Evolutionary conservation across 2,797 vertebrate species (phyloP).

Genomic region (Neopelma chrysocephalum): DNA sequence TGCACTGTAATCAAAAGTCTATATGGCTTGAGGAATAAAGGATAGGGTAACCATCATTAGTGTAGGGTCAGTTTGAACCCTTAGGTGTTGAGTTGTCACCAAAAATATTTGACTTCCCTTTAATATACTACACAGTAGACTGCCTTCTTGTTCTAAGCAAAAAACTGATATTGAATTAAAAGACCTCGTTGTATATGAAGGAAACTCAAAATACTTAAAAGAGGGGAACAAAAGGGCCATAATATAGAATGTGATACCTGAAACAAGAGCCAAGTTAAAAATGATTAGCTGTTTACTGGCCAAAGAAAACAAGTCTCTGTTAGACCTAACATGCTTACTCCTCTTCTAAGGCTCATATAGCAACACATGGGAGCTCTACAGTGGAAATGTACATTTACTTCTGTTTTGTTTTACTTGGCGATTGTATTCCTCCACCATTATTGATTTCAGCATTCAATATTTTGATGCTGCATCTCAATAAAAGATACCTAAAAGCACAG

Average conservation of each 20-base stretch:
- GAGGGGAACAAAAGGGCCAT: background rate
- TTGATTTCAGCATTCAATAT: background rate
- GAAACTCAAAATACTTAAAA: background rate
- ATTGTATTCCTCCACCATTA: background rate
- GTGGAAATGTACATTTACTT: constrained; percentile 35
- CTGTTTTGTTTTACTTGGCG: background rate
- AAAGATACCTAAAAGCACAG: background rate
- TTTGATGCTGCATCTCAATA: background rate
- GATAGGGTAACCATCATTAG: background rate
- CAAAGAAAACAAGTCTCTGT: constrained; percentile 32
- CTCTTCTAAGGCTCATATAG: background rate
- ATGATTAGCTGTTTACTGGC: constrained; percentile 12
- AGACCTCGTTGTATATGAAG: background rate
- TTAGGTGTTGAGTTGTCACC: constrained; percentile 20
- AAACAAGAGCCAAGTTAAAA: constrained; percentile 27
- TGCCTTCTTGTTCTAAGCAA: background rate
- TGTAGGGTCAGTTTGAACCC: background rate
- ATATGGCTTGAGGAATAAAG: background rate
- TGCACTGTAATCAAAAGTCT: constrained; percentile 16
- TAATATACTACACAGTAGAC: background rate
- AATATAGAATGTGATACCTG: background rate
- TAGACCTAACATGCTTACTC: constrained; percentile 2
- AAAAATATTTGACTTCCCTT: constrained; percentile 29
- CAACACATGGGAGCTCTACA: background rate
- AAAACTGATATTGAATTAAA: background rate